These are phyloP conservation scores for Drepanosiphum platanoidis DNA, from an alignment of 2,888 invertebrate species.

Conservation along the genomic window DNA sequence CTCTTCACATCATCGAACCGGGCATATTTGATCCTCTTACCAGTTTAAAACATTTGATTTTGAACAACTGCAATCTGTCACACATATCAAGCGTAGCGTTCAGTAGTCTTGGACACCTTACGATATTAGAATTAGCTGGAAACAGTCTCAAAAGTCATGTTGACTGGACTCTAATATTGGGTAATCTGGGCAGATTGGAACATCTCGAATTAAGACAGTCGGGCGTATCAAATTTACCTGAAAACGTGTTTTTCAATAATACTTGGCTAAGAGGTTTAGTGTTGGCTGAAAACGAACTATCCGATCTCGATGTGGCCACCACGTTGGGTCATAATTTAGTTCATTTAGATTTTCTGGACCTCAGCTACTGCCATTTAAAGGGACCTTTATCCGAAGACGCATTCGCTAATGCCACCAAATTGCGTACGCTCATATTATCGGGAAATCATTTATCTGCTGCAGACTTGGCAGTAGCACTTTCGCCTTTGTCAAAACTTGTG, in stretches of 20 bases:
- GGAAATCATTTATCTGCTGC: conserved; percentile 77
- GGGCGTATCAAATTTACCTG: conserved; percentile 73
- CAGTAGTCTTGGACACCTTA: conserved; percentile 72
- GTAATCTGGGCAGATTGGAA: conserved; percentile 73
- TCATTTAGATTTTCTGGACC: conserved; percentile 74
- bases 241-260: conserved; percentile 76
- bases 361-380: conserved; percentile 76
- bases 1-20: conserved; percentile 71
- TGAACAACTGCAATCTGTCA: conserved; percentile 74
- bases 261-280: conserved; percentile 74
- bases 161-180: conserved; percentile 74
- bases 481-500: conserved; percentile 74
- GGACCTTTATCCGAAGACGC: conserved; percentile 77
- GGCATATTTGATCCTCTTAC: conserved; percentile 74
- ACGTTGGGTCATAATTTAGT: conserved; percentile 75
- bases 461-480: conserved; percentile 75
- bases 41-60: conserved; percentile 75
- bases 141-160: conserved; percentile 71
- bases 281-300: conserved; percentile 75
- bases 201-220: conserved; percentile 74
- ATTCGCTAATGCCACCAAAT: conserved; percentile 75
- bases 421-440: conserved; percentile 74
- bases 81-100: conserved; percentile 72
- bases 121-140: conserved; percentile 74
- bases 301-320: conserved; percentile 74